Conservation (phyloP, 2,113 vertebrate genomes). For the Alethe diademata region DNA sequence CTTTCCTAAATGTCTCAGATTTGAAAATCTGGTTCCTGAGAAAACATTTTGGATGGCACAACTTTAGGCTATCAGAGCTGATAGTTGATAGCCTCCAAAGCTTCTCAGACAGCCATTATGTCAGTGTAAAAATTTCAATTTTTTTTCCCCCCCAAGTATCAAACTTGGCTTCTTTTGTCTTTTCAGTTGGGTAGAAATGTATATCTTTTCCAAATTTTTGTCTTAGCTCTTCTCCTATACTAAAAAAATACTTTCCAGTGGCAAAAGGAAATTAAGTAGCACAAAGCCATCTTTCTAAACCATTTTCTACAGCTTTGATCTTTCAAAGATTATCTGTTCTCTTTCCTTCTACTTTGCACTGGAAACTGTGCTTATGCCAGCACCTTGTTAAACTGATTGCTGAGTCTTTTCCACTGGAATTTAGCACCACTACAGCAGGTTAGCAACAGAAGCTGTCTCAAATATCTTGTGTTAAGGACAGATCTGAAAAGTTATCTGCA, state of each 20-base stretch:
- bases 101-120: background rate
- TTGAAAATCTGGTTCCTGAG: background rate
- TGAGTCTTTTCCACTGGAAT: conserved; percentile 62
- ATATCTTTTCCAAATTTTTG: background rate
- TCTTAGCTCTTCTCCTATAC: background rate
- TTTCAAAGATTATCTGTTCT: conserved; percentile 4
- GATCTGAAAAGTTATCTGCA: conserved; percentile 70
- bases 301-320: conserved; percentile 20
- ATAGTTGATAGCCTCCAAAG: background rate
- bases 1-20: background rate
- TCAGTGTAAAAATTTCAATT: background rate
- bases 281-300: background rate
- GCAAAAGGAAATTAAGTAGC: background rate
- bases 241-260: background rate
- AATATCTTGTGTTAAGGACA: conserved; percentile 71
- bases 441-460: conserved; percentile 66
- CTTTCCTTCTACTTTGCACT: background rate
- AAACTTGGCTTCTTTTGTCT: background rate
- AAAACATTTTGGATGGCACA: background rate
- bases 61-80: background rate
- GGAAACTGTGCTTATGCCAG: conserved; percentile 66
- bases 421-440: conserved; percentile 56
- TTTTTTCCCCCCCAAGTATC: background rate
- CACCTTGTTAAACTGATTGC: conserved; percentile 53
- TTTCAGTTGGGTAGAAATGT: background rate